phyloP scores from a whole-genome alignment of 2,113 vertebrate genomes.

The Hippocampus guttulatus region DNA sequence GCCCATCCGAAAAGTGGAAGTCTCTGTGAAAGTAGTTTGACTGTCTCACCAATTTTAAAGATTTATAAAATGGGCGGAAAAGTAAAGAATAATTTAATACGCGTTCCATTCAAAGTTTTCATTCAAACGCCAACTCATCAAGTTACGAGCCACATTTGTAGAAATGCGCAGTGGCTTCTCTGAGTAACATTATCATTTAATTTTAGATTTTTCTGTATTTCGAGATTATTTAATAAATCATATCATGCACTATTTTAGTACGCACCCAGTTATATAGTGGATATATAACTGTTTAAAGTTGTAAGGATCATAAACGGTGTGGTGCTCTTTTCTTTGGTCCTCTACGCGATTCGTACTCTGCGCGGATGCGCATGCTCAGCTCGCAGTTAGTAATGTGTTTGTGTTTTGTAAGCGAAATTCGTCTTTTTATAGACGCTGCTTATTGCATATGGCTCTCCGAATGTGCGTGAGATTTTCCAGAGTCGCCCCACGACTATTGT shows the following conservation, averaged over 20 bases:
- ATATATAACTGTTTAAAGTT: background rate
- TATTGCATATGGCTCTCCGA: slow-evolving; percentile 57
- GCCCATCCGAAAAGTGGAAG: background rate
- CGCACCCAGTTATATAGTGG: background rate
- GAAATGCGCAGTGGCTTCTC: background rate
- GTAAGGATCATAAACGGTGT: too few relatives aligned
- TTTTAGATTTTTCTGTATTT: background rate
- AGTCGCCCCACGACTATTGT: slow-evolving; percentile 39
- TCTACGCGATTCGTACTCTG: slow-evolving; percentile 20
- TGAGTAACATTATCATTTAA: too few relatives aligned
- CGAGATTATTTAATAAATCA: background rate
- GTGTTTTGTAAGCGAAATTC: background rate
- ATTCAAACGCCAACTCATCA: background rate
- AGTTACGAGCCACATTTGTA: background rate
- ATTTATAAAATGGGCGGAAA: background rate
- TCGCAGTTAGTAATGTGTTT: background rate
- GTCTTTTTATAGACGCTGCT: background rate
- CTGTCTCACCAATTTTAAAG: too few relatives aligned
- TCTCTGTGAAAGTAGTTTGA: background rate
- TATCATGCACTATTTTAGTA: background rate
- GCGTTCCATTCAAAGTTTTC: background rate
- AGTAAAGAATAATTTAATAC: background rate
- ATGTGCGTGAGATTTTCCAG: slow-evolving; percentile 39
- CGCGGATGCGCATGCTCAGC: slow-evolving; percentile 33
- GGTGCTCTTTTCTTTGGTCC: slow-evolving; percentile 19